Conservation (phyloP, 2,888 invertebrate species). For the Augiades crinisus region DNA sequence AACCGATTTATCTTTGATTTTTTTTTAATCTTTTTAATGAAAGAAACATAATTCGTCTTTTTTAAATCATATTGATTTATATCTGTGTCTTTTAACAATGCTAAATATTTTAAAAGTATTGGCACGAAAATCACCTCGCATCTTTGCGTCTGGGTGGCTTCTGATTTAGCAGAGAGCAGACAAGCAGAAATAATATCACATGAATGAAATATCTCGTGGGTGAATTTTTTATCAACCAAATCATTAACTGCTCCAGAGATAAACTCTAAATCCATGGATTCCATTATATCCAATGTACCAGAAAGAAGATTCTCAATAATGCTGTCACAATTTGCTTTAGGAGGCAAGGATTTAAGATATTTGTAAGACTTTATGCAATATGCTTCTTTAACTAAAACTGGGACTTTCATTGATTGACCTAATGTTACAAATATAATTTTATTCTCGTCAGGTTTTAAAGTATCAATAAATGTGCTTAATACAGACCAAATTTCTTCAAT, state of each 20-base stretch:
- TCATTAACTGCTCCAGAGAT: slow-evolving; percentile 44
- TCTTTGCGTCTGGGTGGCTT: slow-evolving; percentile 42
- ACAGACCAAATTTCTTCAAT: slow-evolving; percentile 47
- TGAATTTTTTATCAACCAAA: slow-evolving; percentile 41
- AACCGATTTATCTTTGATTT: no score
- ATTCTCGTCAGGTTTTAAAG: slow-evolving; percentile 52
- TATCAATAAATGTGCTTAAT: slow-evolving; percentile 50
- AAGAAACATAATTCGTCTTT: no score
- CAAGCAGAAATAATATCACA: slow-evolving; percentile 42
- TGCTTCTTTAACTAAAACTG: slow-evolving; percentile 41
- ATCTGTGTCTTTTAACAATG: slow-evolving; percentile 26
- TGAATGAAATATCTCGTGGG: slow-evolving; percentile 26
- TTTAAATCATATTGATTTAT: slow-evolving; percentile 27
- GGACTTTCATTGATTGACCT: slow-evolving; percentile 40
- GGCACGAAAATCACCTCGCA: slow-evolving; percentile 48
- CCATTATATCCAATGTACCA: slow-evolving; percentile 45
- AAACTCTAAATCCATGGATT: slow-evolving; percentile 44
- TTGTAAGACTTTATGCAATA: slow-evolving; percentile 50
- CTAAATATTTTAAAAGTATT: slow-evolving; percentile 41
- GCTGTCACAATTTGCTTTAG: slow-evolving; percentile 32
- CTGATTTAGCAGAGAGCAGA: slow-evolving; percentile 43
- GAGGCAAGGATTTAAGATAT: slow-evolving; percentile 44
- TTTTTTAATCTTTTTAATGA: no score
- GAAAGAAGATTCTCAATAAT: no score
- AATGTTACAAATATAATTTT: slow-evolving; percentile 49